These are phyloP conservation scores for Vanacampus margaritifer DNA, from an alignment of 2,113 vertebrate genomes.

Conservation along the genomic window DNA sequence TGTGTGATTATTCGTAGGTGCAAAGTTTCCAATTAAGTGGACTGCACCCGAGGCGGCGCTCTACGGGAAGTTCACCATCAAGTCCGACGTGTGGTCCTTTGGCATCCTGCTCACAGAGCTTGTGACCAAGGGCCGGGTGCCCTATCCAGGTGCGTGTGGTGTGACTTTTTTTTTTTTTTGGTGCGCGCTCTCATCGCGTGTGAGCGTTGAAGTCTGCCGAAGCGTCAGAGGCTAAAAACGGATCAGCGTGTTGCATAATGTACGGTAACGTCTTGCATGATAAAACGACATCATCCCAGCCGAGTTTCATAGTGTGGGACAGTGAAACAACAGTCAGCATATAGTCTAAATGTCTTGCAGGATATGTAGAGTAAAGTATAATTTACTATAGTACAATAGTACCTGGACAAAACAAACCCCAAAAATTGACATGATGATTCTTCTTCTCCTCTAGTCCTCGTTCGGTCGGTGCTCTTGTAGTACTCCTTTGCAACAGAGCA, in stretches of 20 bases:
- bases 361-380: too few species aligned
- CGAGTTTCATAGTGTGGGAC: too few species aligned
- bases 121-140: constrained; percentile 98
- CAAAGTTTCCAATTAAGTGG: constrained; percentile 99
- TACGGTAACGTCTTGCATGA: constrained; percentile 22
- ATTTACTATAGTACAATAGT: too few species aligned
- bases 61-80: constrained; percentile 98
- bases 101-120: constrained; percentile 97
- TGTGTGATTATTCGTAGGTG: constrained; percentile 70
- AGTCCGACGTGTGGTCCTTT: constrained; percentile 98
- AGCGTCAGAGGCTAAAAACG: constrained; percentile 21
- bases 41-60: constrained; percentile 94
- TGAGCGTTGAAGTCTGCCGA: background rate
- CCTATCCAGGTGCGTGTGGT: constrained; percentile 88
- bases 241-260: constrained; percentile 42
- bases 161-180: constrained; percentile 7
- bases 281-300: too few species aligned
- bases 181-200: background rate
- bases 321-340: too few species aligned
- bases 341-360: too few species aligned
- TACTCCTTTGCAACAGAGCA: background rate
- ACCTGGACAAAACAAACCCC: too few species aligned
- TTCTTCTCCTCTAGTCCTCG: background rate
- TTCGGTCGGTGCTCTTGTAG: background rate
- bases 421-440: too few species aligned